These are phyloP conservation scores for Elysia crispata DNA, from an alignment of 2,888 invertebrate species.

Conservation along the genomic window DNA sequence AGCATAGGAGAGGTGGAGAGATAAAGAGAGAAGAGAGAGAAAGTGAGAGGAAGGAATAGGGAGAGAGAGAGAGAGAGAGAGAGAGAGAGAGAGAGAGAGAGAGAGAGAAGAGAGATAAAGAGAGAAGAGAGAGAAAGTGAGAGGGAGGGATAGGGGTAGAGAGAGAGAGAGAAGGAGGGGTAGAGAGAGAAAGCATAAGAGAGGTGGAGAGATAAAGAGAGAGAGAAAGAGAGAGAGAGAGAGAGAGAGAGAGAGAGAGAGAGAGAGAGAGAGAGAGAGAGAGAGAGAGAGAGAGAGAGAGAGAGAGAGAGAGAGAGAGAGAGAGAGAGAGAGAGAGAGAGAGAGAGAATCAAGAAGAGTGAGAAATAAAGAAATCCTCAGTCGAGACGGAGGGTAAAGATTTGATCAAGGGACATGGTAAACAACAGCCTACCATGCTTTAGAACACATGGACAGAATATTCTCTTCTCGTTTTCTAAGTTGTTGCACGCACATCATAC, in stretches of 20 bases:
- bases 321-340: neutral
- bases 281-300: constrained; percentile 23
- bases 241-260: constrained; percentile 33
- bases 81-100: constrained; percentile 33
- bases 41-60: constrained; percentile 20
- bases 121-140: too few species aligned
- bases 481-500: too few species aligned
- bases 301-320: neutral
- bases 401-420: too few species aligned
- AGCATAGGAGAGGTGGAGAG: too few species aligned
- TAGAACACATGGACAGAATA: too few species aligned
- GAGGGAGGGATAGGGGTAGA: neutral
- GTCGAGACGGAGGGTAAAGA: too few species aligned
- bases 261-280: too few species aligned
- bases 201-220: constrained; percentile 17
- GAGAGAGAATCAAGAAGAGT: neutral
- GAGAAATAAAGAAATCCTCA: neutral
- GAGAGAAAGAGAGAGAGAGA: constrained; percentile 35
- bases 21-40: neutral
- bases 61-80: constrained; percentile 27
- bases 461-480: too few species aligned
- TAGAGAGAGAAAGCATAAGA: constrained; percentile 21
- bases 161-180: constrained; percentile 26
- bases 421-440: too few species aligned
- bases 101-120: constrained; percentile 22